Evolutionary conservation across 2,797 vertebrate species (phyloP).

Genomic region (Tiaroga cobitis): DNA sequence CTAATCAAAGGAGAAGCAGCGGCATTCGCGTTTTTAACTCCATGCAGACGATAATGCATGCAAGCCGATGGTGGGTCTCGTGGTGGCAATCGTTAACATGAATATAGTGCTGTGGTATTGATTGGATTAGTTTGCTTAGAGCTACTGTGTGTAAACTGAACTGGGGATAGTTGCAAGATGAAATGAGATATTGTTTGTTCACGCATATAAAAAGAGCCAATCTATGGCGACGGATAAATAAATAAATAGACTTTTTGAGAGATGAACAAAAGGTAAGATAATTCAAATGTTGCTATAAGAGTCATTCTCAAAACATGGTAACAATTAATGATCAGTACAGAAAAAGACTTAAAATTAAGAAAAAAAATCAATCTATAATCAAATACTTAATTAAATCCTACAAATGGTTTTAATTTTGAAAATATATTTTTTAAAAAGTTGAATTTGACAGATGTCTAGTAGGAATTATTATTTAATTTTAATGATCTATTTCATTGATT

Average conservation of each 20-base stretch:
- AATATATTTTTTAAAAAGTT: too few relatives aligned
- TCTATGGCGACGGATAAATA: not conserved
- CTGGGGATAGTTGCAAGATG: not conserved
- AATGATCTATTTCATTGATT: not conserved
- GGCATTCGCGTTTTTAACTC: conserved; percentile 24
- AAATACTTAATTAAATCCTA: not conserved
- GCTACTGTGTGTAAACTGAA: conserved; percentile 38
- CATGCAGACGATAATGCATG: conserved; percentile 57
- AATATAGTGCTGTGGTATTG: conserved; percentile 46
- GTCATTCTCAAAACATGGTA: not conserved
- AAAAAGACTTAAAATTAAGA: not conserved
- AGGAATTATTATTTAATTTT: not conserved
- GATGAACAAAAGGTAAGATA: not conserved
- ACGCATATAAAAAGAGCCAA: not conserved
- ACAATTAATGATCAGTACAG: not conserved
- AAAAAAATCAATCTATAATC: not conserved
- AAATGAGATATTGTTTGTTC: conserved; percentile 10
- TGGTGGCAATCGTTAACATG: conserved; percentile 44
- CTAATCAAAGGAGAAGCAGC: conserved; percentile 42
- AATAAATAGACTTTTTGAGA: conserved; percentile 4
- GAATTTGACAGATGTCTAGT: too few relatives aligned
- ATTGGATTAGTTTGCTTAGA: conserved; percentile 47
- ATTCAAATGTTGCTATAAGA: not conserved
- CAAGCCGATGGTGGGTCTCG: conserved; percentile 41
- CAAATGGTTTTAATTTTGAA: not conserved